A percentile compares a stretch with the other conserved stretches of the same genome.
These are phyloP conservation scores for Melospiza melodia DNA, from an alignment of 2,113 vertebrate species.

Conservation along the genomic window DNA sequence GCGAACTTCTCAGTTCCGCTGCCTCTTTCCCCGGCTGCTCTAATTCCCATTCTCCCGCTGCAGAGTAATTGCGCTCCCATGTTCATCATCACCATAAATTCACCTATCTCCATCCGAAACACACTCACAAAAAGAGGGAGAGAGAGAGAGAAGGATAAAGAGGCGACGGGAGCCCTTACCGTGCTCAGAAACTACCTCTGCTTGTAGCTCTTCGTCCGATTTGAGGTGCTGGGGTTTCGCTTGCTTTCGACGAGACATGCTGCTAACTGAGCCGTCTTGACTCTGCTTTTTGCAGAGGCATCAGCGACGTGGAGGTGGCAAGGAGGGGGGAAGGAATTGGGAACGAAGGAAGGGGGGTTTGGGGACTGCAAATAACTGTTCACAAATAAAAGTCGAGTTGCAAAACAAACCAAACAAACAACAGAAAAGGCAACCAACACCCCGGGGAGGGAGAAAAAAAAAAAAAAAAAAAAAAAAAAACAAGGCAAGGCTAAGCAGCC, in stretches of 20 bases:
- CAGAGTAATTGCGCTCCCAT: slow-evolving; percentile 18
- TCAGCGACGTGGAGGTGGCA: slow-evolving; percentile 81
- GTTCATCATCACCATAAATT: slow-evolving; percentile 25
- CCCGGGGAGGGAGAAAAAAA: background rate
- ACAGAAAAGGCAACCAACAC: slow-evolving; percentile 14
- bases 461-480: slow-evolving; percentile 9
- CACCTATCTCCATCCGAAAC: slow-evolving; percentile 32
- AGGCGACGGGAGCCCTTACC: slow-evolving; percentile 76
- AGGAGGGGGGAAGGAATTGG: slow-evolving; percentile 21
- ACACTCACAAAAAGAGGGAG: background rate
- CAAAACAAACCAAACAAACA: slow-evolving; percentile 19
- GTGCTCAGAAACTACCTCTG: slow-evolving; percentile 88
- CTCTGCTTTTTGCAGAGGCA: slow-evolving; percentile 89
- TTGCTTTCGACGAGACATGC: slow-evolving; percentile 99
- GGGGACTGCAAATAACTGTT: slow-evolving; percentile 24
- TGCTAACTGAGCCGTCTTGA: slow-evolving; percentile 83
- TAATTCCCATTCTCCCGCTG: slow-evolving; percentile 15
- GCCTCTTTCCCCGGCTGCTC: slow-evolving; percentile 15
- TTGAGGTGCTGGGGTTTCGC: slow-evolving; percentile 98
- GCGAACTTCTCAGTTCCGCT: slow-evolving; percentile 42
- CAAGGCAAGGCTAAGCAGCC: slow-evolving; percentile 25
- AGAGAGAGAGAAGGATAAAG: background rate
- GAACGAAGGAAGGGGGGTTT: background rate
- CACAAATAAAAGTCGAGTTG: slow-evolving; percentile 58
- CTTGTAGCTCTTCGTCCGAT: slow-evolving; percentile 89